Conservation (phyloP, 2,113 vertebrate species). For the Apaloderma vittatum region DNA sequence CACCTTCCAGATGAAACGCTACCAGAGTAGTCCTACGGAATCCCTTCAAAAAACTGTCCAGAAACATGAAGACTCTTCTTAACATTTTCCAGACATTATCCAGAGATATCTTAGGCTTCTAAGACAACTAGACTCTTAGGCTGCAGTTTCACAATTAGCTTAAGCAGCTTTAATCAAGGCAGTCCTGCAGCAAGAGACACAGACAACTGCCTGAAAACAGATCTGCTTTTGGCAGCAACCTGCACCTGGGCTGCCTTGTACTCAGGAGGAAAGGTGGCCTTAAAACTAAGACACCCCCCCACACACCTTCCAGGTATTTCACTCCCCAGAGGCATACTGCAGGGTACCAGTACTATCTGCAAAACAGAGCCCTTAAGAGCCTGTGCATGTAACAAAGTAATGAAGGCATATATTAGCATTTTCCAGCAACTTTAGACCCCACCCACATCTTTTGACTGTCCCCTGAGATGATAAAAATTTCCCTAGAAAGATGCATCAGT, state of each 20-base stretch:
- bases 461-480: background rate
- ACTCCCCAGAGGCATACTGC: background rate
- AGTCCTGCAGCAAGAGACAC: constrained; percentile 34
- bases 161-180: constrained; percentile 49
- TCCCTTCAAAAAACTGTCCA: background rate
- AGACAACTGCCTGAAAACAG: constrained; percentile 25
- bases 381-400: background rate
- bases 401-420: background rate
- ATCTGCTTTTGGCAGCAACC: constrained; percentile 18
- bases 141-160: constrained; percentile 43
- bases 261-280: background rate
- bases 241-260: background rate
- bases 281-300: background rate
- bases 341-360: background rate
- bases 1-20: background rate
- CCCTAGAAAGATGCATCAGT: background rate
- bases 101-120: background rate
- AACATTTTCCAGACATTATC: background rate
- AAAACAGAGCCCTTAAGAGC: background rate
- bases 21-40: fast-evolving
- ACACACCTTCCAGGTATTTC: background rate
- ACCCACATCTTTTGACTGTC: background rate
- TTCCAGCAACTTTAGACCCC: background rate
- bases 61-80: constrained; percentile 8
- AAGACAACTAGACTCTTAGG: background rate